Conservation (phyloP, 2,888 invertebrate genomes). For the Ommatoiulus sabulosus region DNA sequence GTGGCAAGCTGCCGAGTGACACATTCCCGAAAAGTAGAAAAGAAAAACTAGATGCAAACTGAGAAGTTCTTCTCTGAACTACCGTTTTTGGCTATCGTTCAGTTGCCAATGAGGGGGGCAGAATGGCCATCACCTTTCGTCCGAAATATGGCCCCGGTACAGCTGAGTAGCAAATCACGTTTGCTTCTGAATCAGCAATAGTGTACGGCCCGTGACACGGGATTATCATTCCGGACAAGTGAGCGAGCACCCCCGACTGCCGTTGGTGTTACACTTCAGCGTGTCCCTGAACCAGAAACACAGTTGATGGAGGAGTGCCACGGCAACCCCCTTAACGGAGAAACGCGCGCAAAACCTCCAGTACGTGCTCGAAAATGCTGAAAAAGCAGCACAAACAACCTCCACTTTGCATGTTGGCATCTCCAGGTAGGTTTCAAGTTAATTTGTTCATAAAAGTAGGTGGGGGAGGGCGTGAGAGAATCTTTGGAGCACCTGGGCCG, state of each 20-base stretch:
- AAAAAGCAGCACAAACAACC: slow-evolving; percentile 10
- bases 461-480: slow-evolving; percentile 45
- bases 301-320: slow-evolving; percentile 53
- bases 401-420: slow-evolving; percentile 45
- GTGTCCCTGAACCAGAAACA: slow-evolving; percentile 57
- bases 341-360: neutral
- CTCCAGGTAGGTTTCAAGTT: neutral
- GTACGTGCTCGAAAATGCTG: neutral
- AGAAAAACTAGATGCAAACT: neutral
- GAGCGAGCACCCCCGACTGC: neutral
- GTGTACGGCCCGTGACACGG: neutral
- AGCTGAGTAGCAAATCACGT: neutral
- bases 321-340: slow-evolving; percentile 22
- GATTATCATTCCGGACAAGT: neutral
- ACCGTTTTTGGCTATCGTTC: neutral
- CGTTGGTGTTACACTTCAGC: slow-evolving; percentile 52
- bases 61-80: neutral
- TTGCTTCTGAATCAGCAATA: neutral
- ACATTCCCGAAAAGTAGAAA: neutral
- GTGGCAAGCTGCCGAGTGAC: neutral
- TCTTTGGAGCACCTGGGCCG: slow-evolving; percentile 22
- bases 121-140: neutral
- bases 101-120: neutral
- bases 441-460: slow-evolving; percentile 43
- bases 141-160: neutral